phyloP scores from a whole-genome alignment of 2,888 invertebrate genomes.

The Laothoe populi region DNA sequence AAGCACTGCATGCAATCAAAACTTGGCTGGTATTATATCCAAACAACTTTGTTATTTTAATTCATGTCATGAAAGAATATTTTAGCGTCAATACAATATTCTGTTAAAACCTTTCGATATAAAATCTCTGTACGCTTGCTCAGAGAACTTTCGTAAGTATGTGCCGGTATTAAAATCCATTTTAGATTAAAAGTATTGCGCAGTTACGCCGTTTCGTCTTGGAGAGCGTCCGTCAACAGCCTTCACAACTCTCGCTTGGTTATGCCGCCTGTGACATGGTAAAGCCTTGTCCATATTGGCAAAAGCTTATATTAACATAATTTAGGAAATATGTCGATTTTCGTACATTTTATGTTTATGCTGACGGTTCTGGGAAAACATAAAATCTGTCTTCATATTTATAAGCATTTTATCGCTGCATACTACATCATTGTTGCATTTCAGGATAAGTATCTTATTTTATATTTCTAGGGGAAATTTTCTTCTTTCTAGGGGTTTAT shows the following conservation, averaged over 20 bases:
- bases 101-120: conserved; percentile 13
- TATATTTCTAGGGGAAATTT: too few relatives aligned
- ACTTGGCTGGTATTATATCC: conserved; percentile 29
- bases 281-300: conserved; percentile 46
- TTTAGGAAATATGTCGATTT: not conserved
- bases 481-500: too few relatives aligned
- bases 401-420: too few relatives aligned
- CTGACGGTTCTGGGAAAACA: not conserved
- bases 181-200: conserved; percentile 20
- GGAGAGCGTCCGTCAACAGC: conserved; percentile 43
- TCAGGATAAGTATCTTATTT: too few relatives aligned
- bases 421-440: too few relatives aligned
- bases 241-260: conserved; percentile 58
- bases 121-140: not conserved
- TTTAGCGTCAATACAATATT: conserved; percentile 8
- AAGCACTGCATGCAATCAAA: conserved; percentile 35
- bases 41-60: conserved; percentile 15
- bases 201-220: conserved; percentile 37
- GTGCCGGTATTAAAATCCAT: rapidly evolving
- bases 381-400: not conserved
- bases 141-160: not conserved
- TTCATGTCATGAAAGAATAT: not conserved
- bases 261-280: conserved; percentile 44
- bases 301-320: conserved; percentile 26
- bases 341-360: not conserved